Base-by-base conservation (phyloP, 2,888 invertebrate genomes). In the Galerucella pusilla region DNA sequence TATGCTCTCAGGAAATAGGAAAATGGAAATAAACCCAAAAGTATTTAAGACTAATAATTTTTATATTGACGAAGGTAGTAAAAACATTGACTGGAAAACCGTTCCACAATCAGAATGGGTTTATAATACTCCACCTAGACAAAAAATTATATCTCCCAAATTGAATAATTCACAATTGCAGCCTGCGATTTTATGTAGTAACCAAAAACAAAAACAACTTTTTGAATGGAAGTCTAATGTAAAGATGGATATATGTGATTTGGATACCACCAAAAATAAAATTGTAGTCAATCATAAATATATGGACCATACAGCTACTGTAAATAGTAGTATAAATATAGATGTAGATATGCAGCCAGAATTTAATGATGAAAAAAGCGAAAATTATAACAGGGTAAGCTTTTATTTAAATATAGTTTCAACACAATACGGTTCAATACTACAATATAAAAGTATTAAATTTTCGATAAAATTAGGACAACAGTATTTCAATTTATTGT, bases 121-220 rank as follows among this genome's bases (percentile, higher is more conserved):
- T 2, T 82, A 77, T 69, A 54, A 74, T n/a, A 82, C 82, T 4
- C 82, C 82, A 1, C 77, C 78, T 6, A 77, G 74, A 67, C 80
- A 80, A 73, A 79, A 69, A 73, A 74, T 81, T 14, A 59, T 52
- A 0, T 14, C 71, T 7, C 77, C 80, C 12, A 67, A 70, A 67
- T 14, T 74, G 0, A 76, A 79, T 49, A 77, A 77, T 3, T 71
- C 76, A 42, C 71, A 77, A 35, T 76, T 82, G n/a, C 77, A 79
- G 54, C 78, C 80, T 6, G 82, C 77, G 14, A 75, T 81, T 28
- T 70, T 81, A 28, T 78, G 69, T 49, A 77, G 69, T 5, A 78
- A 68, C 3, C 71, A 77, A 35, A 77, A 77, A n/a, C 71, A 79
- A 46, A 76, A 71, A 9, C 78, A 78, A 54, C 65, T 81, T 28